A percentile compares a stretch with the other conserved stretches of the same genome.
Conservation (phyloP, 2,113 vertebrate genomes). For the Tragelaphus buxtoni region DNA sequence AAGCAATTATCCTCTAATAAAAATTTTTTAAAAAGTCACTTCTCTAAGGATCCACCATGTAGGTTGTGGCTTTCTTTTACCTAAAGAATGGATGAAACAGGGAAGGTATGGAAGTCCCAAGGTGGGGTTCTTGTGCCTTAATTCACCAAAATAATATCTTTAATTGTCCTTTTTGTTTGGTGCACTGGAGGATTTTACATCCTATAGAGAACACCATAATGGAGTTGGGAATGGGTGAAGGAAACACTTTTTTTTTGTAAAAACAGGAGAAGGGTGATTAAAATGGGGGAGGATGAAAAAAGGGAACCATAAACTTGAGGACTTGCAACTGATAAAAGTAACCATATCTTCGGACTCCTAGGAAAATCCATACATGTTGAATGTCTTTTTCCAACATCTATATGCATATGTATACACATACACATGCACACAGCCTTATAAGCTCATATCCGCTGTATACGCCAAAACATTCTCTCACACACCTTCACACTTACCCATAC, state of each 20-base stretch:
- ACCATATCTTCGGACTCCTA: not conserved
- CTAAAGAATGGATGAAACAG: not conserved
- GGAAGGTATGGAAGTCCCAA: not conserved
- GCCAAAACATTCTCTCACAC: not conserved
- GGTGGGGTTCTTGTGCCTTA: not conserved
- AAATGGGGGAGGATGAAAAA: not conserved
- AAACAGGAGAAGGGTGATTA: not conserved
- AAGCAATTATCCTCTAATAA: not conserved
- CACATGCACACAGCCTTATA: not conserved
- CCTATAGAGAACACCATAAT: not conserved
- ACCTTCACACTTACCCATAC: not conserved
- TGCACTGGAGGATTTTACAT: not conserved
- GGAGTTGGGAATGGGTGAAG: not conserved
- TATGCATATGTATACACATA: not conserved
- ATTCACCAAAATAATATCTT: not conserved
- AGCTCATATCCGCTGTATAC: not conserved
- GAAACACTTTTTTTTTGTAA: not conserved
- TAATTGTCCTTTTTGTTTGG: not conserved
- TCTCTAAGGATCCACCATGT: rapidly evolving
- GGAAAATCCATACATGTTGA: not conserved
- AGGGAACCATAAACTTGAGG: not conserved
- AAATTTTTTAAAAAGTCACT: not conserved
- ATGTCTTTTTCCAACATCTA: not conserved
- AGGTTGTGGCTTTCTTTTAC: not conserved
- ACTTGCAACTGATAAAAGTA: not conserved